A percentile compares a stretch with the other conserved stretches of the same genome.
These are phyloP conservation scores for Drosophila kanekoi DNA, from an alignment of 2,888 invertebrate species.

Conservation along the genomic window DNA sequence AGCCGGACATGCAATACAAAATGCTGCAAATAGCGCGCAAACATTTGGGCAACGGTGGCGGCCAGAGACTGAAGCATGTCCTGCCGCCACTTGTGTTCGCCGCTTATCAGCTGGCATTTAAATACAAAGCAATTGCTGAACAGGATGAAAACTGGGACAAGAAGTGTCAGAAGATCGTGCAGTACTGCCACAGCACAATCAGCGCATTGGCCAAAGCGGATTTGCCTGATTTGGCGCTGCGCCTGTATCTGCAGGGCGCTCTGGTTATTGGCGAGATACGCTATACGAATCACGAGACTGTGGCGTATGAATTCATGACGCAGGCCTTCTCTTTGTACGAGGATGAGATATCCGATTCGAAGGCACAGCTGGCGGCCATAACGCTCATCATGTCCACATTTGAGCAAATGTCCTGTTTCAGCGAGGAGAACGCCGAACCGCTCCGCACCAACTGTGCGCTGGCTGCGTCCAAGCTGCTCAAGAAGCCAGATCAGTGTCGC, in stretches of 20 bases:
- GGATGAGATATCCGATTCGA: conserved; percentile 99
- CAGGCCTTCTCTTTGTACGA: conserved; percentile 97
- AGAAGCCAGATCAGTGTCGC: conserved; percentile 99
- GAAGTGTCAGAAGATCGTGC: conserved; percentile 98
- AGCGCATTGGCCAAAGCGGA: conserved; percentile 97
- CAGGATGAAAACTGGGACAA: conserved; percentile 99
- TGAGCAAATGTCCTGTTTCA: conserved; percentile 97
- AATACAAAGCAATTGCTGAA: conserved; percentile 91
- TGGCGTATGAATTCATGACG: conserved; percentile 99
- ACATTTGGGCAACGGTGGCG: conserved; percentile 95
- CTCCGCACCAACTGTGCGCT: conserved; percentile 97
- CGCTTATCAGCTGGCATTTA: conserved; percentile 94
- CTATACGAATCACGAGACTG: conserved; percentile 97
- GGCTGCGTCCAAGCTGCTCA: conserved; percentile 97
- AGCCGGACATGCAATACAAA: conserved; percentile 94
- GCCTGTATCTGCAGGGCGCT: conserved; percentile 98
- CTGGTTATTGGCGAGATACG: conserved; percentile 95
- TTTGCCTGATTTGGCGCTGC: conserved; percentile 95
- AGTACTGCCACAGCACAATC: conserved; percentile 98
- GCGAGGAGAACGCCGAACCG: conserved; percentile 98
- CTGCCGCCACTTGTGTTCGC: conserved; percentile 98
- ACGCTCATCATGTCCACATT: conserved; percentile 97
- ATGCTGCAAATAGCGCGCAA: conserved; percentile 95
- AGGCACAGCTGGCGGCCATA: conserved; percentile 97
- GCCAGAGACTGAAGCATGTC: conserved; percentile 94